These are phyloP conservation scores for Epinotia nisella DNA, from an alignment of 2,888 invertebrate genomes.

Conservation along the genomic window DNA sequence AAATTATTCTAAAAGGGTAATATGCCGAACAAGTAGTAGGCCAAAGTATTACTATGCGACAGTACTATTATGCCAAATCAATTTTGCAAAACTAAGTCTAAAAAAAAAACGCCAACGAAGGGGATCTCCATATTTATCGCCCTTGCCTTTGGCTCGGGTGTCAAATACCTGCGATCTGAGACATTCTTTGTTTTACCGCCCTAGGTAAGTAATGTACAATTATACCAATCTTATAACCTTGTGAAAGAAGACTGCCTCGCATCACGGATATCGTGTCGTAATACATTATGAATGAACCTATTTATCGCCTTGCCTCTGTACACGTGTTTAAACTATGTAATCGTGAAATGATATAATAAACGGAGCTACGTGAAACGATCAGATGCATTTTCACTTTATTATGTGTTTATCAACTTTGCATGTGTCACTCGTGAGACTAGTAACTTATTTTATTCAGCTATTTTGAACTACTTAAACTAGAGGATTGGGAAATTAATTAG, in stretches of 20 bases:
- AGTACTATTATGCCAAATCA: no score
- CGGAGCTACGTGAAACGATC: constrained; percentile 49
- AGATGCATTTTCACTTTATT: constrained; percentile 64
- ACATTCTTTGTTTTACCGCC: no score
- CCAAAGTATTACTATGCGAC: no score
- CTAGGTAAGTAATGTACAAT: no score
- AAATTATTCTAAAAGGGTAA: no score
- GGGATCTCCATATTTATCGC: no score
- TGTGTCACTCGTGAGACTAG: neutral
- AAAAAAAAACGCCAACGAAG: no score
- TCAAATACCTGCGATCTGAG: no score
- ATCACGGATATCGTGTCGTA: constrained; percentile 22
- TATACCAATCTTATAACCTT: constrained; percentile 17
- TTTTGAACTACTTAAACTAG: neutral
- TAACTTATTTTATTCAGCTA: neutral
- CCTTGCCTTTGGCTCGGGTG: no score
- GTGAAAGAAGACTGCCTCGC: constrained; percentile 2
- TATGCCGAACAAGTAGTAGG: no score
- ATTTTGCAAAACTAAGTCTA: no score
- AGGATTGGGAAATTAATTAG: neutral
- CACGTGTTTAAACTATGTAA: constrained; percentile 53
- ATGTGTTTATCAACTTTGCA: constrained; percentile 21
- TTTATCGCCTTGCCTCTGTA: constrained; percentile 21
- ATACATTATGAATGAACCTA: constrained; percentile 12
- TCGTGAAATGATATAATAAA: constrained; percentile 60